These are phyloP conservation scores for Xestia rhomboidea DNA, from an alignment of 2,888 invertebrate genomes.

Conservation along the genomic window DNA sequence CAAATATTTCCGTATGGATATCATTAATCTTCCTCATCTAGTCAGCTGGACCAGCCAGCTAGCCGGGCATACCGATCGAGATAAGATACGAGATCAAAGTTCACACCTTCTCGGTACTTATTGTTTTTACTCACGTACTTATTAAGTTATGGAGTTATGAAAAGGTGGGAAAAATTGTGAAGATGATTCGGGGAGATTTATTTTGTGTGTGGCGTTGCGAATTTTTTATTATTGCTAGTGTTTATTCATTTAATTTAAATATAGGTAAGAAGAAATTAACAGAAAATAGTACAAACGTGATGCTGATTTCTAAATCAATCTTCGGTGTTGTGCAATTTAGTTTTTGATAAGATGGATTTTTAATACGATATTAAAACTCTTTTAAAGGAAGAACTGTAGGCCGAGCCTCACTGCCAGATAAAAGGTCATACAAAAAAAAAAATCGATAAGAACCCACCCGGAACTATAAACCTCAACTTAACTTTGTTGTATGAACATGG, in stretches of 20 bases:
- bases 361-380: neutral
- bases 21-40: constrained; percentile 65
- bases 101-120: constrained; percentile 69
- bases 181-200: neutral
- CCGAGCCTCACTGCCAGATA: neutral
- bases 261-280: too few relatives aligned
- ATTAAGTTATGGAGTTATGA: constrained; percentile 1
- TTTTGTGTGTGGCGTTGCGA: neutral
- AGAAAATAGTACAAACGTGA: too few relatives aligned
- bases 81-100: constrained; percentile 69
- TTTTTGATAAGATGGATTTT: neutral
- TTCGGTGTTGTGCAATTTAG: neutral
- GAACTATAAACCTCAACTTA: neutral
- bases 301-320: too few relatives aligned
- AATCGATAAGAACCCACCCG: neutral
- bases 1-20: constrained; percentile 58
- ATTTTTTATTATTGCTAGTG: neutral
- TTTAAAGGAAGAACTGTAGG: neutral
- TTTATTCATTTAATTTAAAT: too few relatives aligned
- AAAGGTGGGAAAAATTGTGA: constrained; percentile 19
- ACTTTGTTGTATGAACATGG: too few relatives aligned
- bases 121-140: constrained; percentile 67
- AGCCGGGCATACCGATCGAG: constrained; percentile 63
- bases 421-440: neutral
- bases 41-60: constrained; percentile 1